Conservation (phyloP, 1,140 invertebrate species). For the Arion vulgaris region DNA sequence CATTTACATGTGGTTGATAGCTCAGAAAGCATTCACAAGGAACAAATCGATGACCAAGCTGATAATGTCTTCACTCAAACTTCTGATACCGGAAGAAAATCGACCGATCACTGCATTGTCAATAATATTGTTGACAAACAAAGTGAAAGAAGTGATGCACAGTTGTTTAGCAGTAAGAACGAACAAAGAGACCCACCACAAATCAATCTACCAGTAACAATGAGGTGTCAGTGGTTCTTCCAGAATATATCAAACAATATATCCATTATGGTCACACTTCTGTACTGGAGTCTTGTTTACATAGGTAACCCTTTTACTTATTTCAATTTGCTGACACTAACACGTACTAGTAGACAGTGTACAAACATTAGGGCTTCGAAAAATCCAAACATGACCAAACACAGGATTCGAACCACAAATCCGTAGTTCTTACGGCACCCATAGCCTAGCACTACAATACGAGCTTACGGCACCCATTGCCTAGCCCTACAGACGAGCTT, state of each 20-base stretch:
- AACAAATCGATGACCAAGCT: no score
- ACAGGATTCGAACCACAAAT: no score
- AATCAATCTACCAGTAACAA: constrained; percentile 12
- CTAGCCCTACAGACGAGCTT: no score
- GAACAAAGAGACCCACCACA: no score
- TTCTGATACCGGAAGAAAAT: not conserved
- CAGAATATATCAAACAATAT: constrained; percentile 52
- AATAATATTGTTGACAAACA: not conserved
- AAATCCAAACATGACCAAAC: no score
- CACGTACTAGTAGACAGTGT: no score
- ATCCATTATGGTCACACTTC: constrained; percentile 54
- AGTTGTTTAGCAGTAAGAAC: not conserved
- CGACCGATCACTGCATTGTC: no score
- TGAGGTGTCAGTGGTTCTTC: constrained; percentile 57
- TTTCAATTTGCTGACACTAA: not conserved
- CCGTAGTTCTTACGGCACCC: no score
- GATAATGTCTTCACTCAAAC: no score
- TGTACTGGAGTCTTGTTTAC: constrained; percentile 62
- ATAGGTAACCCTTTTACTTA: constrained; percentile 46
- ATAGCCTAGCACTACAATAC: no score
- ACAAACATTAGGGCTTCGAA: no score
- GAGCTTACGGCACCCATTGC: no score
- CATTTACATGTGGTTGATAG: not conserved
- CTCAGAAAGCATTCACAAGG: not conserved
- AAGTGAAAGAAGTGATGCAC: not conserved